Percentiles rank a stretch among this genome's conserved stretches.
phyloP scores from a whole-genome alignment of 2,888 invertebrate genomes.

The Agelastica alni region DNA sequence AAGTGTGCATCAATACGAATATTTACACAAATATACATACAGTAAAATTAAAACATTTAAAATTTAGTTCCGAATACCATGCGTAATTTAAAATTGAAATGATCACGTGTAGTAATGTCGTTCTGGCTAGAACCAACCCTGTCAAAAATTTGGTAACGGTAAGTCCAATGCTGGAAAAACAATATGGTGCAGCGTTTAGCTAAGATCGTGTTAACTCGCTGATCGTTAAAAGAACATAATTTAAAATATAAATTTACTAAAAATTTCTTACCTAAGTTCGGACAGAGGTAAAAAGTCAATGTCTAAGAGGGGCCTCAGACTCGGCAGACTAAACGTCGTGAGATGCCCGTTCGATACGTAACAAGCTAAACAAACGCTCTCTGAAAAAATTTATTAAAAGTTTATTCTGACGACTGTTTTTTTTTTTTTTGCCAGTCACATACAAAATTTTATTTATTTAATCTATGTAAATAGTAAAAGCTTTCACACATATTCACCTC shows the following conservation, averaged over 20 bases:
- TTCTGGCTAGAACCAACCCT: background rate
- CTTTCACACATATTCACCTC: too few relatives aligned
- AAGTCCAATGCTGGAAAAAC: conserved; percentile 43
- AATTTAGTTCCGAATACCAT: too few relatives aligned
- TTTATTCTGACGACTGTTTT: too few relatives aligned
- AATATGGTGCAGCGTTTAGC: conserved; percentile 45
- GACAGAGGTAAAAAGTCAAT: conserved; percentile 92
- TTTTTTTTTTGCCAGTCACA: too few relatives aligned
- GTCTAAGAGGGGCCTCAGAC: conserved; percentile 88
- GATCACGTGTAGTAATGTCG: background rate
- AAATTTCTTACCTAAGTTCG: conserved; percentile 79
- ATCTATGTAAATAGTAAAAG: too few relatives aligned
- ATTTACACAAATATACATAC: background rate
- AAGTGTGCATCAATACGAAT: too few relatives aligned
- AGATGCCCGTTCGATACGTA: conserved; percentile 95
- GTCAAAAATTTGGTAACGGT: conserved; percentile 26
- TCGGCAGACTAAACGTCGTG: conserved; percentile 92
- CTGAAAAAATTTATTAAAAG: conserved; percentile 66
- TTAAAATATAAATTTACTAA: conserved; percentile 1
- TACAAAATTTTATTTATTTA: too few relatives aligned
- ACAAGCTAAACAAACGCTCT: conserved; percentile 91
- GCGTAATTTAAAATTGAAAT: too few relatives aligned
- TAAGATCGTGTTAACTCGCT: conserved; percentile 30
- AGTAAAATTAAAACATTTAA: background rate
- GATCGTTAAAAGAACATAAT: conserved; percentile 19